Conservation (phyloP, 2,888 invertebrate genomes). For the Mimumesa dahlbomi region DNA sequence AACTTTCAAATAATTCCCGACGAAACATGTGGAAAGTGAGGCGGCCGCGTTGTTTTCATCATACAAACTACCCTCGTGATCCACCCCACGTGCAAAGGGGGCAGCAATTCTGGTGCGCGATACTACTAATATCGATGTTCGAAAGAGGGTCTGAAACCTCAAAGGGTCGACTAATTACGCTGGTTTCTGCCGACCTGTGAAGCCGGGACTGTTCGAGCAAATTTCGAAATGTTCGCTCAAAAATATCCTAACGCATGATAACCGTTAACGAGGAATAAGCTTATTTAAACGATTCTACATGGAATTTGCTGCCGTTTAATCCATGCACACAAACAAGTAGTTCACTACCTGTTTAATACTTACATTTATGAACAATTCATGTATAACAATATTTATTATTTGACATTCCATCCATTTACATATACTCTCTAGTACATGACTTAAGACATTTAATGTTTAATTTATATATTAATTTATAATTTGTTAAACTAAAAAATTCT, state of each 20-base stretch:
- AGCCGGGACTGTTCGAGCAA: constrained; percentile 33
- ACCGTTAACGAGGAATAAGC: constrained; percentile 10
- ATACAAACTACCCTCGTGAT: constrained; percentile 20
- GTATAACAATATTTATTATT: too few species aligned
- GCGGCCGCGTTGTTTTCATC: constrained; percentile 42
- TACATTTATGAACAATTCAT: too few species aligned
- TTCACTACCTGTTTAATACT: too few species aligned
- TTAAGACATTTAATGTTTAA: too few species aligned
- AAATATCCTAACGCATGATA: constrained; percentile 33
- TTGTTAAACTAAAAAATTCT: too few species aligned
- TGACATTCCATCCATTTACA: too few species aligned
- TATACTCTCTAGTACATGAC: too few species aligned
- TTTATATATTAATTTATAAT: too few species aligned
- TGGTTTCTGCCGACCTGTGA: constrained; percentile 36
- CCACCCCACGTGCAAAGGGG: constrained; percentile 24
- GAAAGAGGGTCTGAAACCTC: constrained; percentile 62
- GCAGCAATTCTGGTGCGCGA: constrained; percentile 40
- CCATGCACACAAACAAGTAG: too few species aligned
- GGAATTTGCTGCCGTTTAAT: too few species aligned
- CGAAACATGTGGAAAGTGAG: constrained; percentile 26
- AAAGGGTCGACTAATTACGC: constrained; percentile 65
- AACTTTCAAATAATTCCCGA: constrained; percentile 35
- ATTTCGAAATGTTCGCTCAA: constrained; percentile 45
- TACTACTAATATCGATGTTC: constrained; percentile 61
- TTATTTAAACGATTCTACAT: constrained; percentile 12